Base-by-base conservation (phyloP, 2,888 invertebrate genomes). In the Noctua comes region DNA sequence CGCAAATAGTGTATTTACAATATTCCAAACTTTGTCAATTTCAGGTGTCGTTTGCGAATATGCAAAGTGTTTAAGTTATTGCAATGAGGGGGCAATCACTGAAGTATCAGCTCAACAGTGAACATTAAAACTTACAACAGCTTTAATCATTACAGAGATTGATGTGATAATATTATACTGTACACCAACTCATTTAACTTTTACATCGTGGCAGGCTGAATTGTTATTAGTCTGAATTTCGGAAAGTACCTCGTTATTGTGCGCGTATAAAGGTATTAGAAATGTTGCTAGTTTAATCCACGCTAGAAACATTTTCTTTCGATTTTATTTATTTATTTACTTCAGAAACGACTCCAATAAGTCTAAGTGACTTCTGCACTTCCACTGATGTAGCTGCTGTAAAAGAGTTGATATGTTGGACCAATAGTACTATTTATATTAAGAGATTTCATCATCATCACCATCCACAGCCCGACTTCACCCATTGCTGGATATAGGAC, bases 121-220 rank as follows among this genome's bases (percentile, higher is more conserved):
- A 83, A 84, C 70, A 77, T 80, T 80, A 72, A 75, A 79, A 80
- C 80, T 85, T 80, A 74, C 68, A 84, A 79, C 40, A 82, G 82
- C 72, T 86, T 79, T 77, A 71, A 78, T 78, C 13, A 79, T 81
- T 86, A 73, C 43, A 69, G 51, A 76, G 75, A 79, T 77, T 69
- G 54, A 82, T 71, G 69, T 68, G 71, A 69, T 77, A 69, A 43
- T 77, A 82, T 72, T 54, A 69, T 27, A 76, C 74, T 68, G 7
- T 73, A 72, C 74, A 72, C 21, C 13, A 70, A 77, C 66, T 80
- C 74, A 75, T 81, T 78, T 70, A 84, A 82, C 54, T 82, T 77
- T 64, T 59, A 59, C 36, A 71, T n/a, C 27, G 2, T 13, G 8
- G 75, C n/a, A n/a, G n/a, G n/a, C 36, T 65, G 21, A 57, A 82